Evolutionary conservation across 2,888 invertebrate genomes (phyloP).

Genomic region (Cryptocephalus moraei): DNA sequence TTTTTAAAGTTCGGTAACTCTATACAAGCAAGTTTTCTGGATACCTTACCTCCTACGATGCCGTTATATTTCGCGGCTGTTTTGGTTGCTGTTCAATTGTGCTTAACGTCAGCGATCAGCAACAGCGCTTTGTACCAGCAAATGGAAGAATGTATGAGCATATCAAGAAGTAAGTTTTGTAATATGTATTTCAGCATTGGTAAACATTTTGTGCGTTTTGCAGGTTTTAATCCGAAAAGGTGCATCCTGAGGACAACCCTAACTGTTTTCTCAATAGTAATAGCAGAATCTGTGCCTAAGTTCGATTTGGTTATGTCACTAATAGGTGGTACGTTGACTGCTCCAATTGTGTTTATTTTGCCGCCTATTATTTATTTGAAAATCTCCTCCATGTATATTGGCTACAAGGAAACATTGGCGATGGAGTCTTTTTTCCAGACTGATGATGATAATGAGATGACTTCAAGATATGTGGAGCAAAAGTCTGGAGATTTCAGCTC

Average conservation of each 20-base stretch:
- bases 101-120: slow-evolving; percentile 65
- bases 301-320: slow-evolving; percentile 81
- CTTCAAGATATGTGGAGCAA: slow-evolving; percentile 8
- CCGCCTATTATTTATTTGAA: slow-evolving; percentile 74
- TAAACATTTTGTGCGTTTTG: slow-evolving; percentile 17
- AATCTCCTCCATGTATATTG: slow-evolving; percentile 45
- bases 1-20: slow-evolving; percentile 54
- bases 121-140: slow-evolving; percentile 76
- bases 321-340: slow-evolving; percentile 74
- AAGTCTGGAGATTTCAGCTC: slow-evolving; percentile 5
- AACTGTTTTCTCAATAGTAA: slow-evolving; percentile 58
- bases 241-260: slow-evolving; percentile 60
- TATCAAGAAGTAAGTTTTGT: slow-evolving; percentile 50
- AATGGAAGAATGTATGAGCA: slow-evolving; percentile 62
- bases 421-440: slow-evolving; percentile 19
- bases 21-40: slow-evolving; percentile 53
- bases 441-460: slow-evolving; percentile 7
- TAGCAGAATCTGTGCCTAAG: slow-evolving; percentile 73
- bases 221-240: slow-evolving; percentile 68
- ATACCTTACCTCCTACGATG: slow-evolving; percentile 52
- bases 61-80: slow-evolving; percentile 57
- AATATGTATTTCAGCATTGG: not conserved
- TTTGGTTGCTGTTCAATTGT: slow-evolving; percentile 66
- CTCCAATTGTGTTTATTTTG: slow-evolving; percentile 73
- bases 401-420: slow-evolving; percentile 22